Percentiles rank a stretch among this genome's conserved stretches.
Conservation (phyloP, 2,113 vertebrate genomes). For the Copsychus sechellarum region DNA sequence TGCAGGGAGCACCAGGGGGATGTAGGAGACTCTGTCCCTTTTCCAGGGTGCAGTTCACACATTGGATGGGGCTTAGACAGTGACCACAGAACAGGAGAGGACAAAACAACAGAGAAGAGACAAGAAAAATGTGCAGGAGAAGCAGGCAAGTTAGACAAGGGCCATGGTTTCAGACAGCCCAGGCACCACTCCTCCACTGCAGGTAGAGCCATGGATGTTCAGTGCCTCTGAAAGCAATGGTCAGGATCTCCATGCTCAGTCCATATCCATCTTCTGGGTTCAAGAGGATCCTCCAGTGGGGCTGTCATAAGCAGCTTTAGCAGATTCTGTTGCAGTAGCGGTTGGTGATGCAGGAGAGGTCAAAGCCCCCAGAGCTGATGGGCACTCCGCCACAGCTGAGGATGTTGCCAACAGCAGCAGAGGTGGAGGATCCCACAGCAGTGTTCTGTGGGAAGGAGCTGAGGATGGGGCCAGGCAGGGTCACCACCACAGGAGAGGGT, state of each 20-base stretch:
- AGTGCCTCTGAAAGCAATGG: too few species aligned
- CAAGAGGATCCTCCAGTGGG: too few species aligned
- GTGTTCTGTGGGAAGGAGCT: too few species aligned
- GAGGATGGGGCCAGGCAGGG: too few species aligned
- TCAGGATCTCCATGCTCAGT: neutral
- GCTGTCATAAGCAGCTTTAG: neutral
- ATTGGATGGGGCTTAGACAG: neutral
- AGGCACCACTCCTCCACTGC: too few species aligned
- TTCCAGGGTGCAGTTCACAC: neutral
- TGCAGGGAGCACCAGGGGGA: neutral
- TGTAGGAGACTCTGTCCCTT: neutral
- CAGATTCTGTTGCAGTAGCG: neutral
- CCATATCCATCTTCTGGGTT: neutral
- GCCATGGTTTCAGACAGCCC: neutral
- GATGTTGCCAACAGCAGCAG: too few species aligned
- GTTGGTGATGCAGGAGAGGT: neutral
- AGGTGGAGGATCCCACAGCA: too few species aligned
- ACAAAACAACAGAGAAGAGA: neutral
- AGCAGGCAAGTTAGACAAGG: neutral
- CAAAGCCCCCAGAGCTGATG: neutral
- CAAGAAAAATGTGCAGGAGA: neutral
- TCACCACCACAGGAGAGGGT: too few species aligned
- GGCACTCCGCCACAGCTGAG: too few species aligned
- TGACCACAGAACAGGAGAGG: neutral
- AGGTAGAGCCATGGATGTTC: neutral